Percentiles rank a stretch among this genome's conserved stretches.
Evolutionary conservation across 2,113 vertebrate genomes (phyloP).

Genomic region (Mirza zaza): DNA sequence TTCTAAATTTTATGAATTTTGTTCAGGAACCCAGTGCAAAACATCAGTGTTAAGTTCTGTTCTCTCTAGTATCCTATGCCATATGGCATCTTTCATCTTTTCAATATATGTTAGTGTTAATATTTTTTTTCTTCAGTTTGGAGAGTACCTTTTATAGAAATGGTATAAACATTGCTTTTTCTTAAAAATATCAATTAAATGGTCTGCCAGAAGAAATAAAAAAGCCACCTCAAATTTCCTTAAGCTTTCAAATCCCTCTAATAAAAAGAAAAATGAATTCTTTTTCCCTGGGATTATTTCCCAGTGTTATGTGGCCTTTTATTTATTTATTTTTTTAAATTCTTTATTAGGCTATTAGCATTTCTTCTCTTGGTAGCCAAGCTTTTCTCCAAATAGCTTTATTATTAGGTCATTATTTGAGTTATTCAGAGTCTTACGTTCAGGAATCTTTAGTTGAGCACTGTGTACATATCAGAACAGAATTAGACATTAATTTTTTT

Average conservation of each 20-base stretch:
- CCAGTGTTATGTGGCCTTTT: neutral
- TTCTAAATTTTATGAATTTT: neutral
- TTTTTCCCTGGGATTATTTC: neutral
- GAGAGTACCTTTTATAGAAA: slow-evolving; percentile 6
- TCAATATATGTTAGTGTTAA: neutral
- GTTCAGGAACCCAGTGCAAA: neutral
- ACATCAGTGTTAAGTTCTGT: neutral
- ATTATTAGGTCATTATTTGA: neutral
- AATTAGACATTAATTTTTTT: neutral
- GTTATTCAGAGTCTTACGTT: neutral
- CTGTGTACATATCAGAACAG: neutral
- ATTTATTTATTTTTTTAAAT: neutral
- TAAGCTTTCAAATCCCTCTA: neutral
- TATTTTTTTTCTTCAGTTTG: neutral
- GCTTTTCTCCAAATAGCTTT: neutral
- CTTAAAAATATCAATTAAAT: slow-evolving; percentile 1
- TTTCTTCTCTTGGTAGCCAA: neutral
- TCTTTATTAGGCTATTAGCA: neutral
- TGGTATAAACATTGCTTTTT: neutral
- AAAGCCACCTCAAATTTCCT: neutral
- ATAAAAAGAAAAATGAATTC: neutral
- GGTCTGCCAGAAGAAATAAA: neutral
- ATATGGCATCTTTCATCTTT: neutral
- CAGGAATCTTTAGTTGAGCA: neutral
- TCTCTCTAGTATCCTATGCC: neutral